A percentile compares a stretch with the other conserved stretches of the same genome.
Evolutionary conservation across 2,113 vertebrate species (phyloP).

Genomic region (Macquaria ambigua): DNA sequence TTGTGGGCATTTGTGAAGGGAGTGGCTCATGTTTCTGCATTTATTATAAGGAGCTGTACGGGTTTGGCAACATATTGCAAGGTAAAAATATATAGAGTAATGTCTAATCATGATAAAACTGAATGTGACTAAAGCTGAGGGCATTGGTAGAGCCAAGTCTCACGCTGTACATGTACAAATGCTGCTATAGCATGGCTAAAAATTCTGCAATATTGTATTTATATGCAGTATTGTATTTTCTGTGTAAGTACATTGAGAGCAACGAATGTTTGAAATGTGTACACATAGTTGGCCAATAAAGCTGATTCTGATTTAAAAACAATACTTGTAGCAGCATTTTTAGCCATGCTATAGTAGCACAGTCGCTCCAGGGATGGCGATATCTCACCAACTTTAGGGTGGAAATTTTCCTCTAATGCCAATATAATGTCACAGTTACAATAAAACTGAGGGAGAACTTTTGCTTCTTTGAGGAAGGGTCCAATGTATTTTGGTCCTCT

Average conservation of each 20-base stretch:
- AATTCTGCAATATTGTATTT: too few relatives aligned
- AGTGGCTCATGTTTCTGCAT: slow-evolving; percentile 24
- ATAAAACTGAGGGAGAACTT: too few relatives aligned
- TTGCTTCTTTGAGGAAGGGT: background rate
- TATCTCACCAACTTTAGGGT: background rate
- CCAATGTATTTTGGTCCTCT: too few relatives aligned
- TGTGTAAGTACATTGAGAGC: too few relatives aligned
- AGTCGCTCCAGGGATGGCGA: background rate
- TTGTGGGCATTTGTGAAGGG: slow-evolving; percentile 40
- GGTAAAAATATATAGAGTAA: slow-evolving; percentile 1
- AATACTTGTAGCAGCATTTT: background rate
- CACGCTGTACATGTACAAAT: background rate
- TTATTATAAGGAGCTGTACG: slow-evolving; percentile 19
- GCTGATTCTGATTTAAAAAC: background rate
- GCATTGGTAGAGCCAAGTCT: background rate
- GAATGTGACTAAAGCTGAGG: background rate
- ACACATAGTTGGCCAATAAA: too few relatives aligned
- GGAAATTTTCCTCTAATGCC: background rate
- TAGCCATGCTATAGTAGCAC: background rate
- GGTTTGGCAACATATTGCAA: slow-evolving; percentile 18
- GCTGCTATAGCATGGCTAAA: too few relatives aligned
- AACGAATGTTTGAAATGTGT: too few relatives aligned
- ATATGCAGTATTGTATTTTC: too few relatives aligned
- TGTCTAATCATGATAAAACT: background rate
- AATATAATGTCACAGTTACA: background rate